Evolutionary conservation across 2,888 invertebrate species (phyloP), one percentile per base, ranked within the genome.

Genomic region (Tridacna crocea): DNA sequence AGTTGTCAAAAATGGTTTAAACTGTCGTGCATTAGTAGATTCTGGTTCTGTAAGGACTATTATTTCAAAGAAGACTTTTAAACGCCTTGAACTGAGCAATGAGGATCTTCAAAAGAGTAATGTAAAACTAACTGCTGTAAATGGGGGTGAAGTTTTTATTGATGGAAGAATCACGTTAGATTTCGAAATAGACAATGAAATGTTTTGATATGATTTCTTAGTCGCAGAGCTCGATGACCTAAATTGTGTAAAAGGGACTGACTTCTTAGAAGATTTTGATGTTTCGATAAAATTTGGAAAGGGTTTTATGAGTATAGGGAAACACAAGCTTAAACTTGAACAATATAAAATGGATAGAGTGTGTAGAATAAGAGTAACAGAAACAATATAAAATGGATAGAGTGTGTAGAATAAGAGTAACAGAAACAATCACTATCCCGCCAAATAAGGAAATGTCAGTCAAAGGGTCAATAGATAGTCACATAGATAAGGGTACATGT

Each of bases 191-290:
- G 75, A 68, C 26, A 63, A 75, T 73, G 51, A 55, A 55, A 48
- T 55, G 6, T 78, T 80, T 74, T 19, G 48, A 60, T 74, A 80
- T 75, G 63, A 76, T 24, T 83, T 83, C 46, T 48, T 81, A 51
- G 81, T 85, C 10, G 85, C 85, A 58, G 80, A 83, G n/a, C n/a
- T 79, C n/a, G 72, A 77, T 84, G 75, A 63, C 19, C 58, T 73
- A 13, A 61, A 75, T 36, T 82, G 72, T 48, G 72, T 87, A 58
- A 72, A 82, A 48, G 87, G 84, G 15, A 79, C 68, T 72, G 84
- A 84, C 70, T 84, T 84, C 47, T 46, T 83, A 24, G 74, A 80
- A 27, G 70, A 84, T 51, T 78, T 65, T 79, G 78, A 80, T 74
- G 78, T 78, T 47, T 72, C 48, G 15, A 55, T 84, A 17, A 82